phyloP scores from a whole-genome alignment of 2,888 invertebrate genomes.

The Limnephilus auricula region DNA sequence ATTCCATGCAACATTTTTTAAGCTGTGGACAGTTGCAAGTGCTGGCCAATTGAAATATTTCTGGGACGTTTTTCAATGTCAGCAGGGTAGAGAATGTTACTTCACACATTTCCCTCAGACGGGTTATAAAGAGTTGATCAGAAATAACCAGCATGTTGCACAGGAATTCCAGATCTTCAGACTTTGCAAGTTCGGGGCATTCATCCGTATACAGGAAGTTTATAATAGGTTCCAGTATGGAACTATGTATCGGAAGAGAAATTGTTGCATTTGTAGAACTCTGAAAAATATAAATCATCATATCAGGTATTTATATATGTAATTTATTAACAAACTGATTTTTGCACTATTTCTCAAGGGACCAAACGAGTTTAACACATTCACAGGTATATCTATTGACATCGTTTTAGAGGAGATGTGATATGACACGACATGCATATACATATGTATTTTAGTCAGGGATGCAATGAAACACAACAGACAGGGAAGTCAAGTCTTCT shows the following conservation, averaged over 20 bases:
- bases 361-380: background rate
- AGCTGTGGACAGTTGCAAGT: slow-evolving; percentile 87
- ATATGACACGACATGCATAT: no score
- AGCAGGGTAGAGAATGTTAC: slow-evolving; percentile 81
- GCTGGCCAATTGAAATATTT: slow-evolving; percentile 86
- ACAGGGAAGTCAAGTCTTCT: no score
- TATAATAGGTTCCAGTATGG: slow-evolving; percentile 82
- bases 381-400: no score
- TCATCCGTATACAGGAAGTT: slow-evolving; percentile 87
- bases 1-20: slow-evolving; percentile 86
- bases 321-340: background rate
- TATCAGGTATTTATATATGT: background rate
- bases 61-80: slow-evolving; percentile 86
- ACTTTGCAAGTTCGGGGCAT: slow-evolving; percentile 78
- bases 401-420: no score
- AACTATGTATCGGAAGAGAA: slow-evolving; percentile 79
- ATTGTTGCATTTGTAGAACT: slow-evolving; percentile 76
- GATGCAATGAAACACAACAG: no score
- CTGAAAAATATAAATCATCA: slow-evolving; percentile 72
- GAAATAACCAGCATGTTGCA: slow-evolving; percentile 87
- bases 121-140: slow-evolving; percentile 86
- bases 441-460: no score
- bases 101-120: slow-evolving; percentile 86
- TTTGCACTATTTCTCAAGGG: background rate
- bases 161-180: slow-evolving; percentile 83